These are phyloP conservation scores for Ormyrus nitidulus DNA, from an alignment of 2,888 invertebrate genomes.

Conservation along the genomic window DNA sequence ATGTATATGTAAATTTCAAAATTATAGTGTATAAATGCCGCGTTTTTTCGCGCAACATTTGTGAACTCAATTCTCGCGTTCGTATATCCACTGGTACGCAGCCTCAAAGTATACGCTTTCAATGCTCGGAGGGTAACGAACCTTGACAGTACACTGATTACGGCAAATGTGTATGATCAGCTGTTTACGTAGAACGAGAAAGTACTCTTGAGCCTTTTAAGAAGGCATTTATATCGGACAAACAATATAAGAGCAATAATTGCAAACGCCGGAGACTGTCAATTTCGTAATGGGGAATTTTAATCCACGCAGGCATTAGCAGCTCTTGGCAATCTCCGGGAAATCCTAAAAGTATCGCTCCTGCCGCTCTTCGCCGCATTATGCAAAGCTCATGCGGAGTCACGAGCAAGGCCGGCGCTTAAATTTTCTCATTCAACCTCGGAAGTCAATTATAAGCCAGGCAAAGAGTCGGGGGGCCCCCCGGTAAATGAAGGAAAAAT, in stretches of 20 bases:
- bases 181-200: slow-evolving; percentile 5
- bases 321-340: too few species aligned
- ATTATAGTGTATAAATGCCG: too few species aligned
- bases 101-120: not conserved
- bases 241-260: too few species aligned
- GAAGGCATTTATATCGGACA: too few species aligned
- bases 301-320: too few species aligned
- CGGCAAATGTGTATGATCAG: slow-evolving; percentile 22
- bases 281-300: too few species aligned
- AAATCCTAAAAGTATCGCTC: too few species aligned
- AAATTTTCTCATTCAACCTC: slow-evolving; percentile 22
- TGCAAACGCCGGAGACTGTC: too few species aligned
- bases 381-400: not conserved
- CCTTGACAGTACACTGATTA: slow-evolving; percentile 34
- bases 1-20: too few species aligned
- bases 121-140: slow-evolving; percentile 7
- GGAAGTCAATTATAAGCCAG: slow-evolving; percentile 30
- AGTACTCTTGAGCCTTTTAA: not conserved
- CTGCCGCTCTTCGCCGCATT: too few species aligned
- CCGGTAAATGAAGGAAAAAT: slow-evolving; percentile 28
- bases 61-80: not conserved
- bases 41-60: not conserved
- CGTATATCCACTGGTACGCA: not conserved
- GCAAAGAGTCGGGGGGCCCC: not conserved
- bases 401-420: slow-evolving; percentile 16